Evolutionary conservation across 2,888 invertebrate genomes (phyloP).

Genomic region (Drosophila meridionalis): DNA sequence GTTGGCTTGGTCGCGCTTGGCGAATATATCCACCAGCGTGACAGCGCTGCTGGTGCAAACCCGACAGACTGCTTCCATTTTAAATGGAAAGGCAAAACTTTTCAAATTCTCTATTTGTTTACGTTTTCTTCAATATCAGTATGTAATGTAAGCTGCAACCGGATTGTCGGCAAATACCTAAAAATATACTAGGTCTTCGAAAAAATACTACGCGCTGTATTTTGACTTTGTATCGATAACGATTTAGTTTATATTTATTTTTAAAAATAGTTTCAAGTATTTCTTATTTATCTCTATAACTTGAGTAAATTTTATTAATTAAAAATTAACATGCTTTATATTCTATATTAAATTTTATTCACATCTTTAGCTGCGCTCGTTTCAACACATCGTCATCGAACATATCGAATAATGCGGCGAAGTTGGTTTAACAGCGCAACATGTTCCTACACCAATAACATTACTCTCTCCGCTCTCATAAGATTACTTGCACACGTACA

Average conservation of each 20-base stretch:
- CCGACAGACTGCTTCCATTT: constrained; percentile 61
- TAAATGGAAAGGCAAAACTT: background rate
- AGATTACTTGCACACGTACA: background rate
- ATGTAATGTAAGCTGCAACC: background rate
- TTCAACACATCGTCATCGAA: background rate
- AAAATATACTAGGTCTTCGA: constrained; percentile 14
- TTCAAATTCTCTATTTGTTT: constrained; percentile 22
- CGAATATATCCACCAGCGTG: constrained; percentile 55
- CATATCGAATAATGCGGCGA: constrained; percentile 28
- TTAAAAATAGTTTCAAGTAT: background rate
- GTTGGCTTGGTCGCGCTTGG: constrained; percentile 17
- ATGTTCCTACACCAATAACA: constrained; percentile 24
- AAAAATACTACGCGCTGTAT: background rate
- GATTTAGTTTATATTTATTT: background rate
- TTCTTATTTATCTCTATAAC: background rate
- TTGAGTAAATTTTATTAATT: background rate
- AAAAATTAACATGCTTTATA: background rate
- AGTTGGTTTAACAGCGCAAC: constrained; percentile 42
- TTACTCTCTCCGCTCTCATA: constrained; percentile 23
- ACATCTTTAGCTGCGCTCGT: too few species aligned
- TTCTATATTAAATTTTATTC: background rate
- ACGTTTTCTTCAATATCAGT: constrained; percentile 12
- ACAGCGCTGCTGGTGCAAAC: constrained; percentile 56
- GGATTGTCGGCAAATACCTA: background rate
- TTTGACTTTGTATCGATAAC: background rate